Evolutionary conservation across 1,140 invertebrate genomes (phyloP).

Genomic region (Elysia chlorotica): DNA sequence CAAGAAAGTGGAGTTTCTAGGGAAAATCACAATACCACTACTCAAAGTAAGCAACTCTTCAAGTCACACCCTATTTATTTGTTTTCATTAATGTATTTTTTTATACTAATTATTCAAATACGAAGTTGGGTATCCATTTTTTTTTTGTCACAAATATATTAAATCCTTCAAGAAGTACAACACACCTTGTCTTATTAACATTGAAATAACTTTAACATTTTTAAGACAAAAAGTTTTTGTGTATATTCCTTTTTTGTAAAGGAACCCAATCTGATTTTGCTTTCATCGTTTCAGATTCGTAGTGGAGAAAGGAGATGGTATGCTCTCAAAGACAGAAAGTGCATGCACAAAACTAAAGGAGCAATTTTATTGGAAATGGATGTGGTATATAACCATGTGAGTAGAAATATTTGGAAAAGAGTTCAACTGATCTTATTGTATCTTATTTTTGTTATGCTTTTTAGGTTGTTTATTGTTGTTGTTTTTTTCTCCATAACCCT

Average conservation of each 20-base stretch:
- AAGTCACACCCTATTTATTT: background rate
- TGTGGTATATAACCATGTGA: conserved; percentile 89
- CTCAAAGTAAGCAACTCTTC: conserved; percentile 58
- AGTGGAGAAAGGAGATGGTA: conserved; percentile 96
- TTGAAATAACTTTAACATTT: too few species aligned
- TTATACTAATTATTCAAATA: too few species aligned
- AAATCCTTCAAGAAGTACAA: too few species aligned
- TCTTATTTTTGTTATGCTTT: background rate
- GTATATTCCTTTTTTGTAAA: too few species aligned
- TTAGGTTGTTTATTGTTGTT: background rate
- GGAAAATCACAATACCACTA: conserved; percentile 89
- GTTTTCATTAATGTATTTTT: too few species aligned
- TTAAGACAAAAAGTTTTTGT: too few species aligned
- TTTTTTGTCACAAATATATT: too few species aligned
- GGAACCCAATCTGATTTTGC: too few species aligned
- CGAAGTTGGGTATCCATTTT: too few species aligned
- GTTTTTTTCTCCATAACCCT: background rate
- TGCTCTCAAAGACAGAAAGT: conserved; percentile 94
- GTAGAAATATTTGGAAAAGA: conserved; percentile 45
- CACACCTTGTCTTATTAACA: too few species aligned
- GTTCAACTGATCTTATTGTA: conserved; percentile 1
- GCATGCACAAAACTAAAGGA: conserved; percentile 86
- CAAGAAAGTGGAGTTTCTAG: conserved; percentile 97
- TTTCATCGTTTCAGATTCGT: too few species aligned
- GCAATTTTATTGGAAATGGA: conserved; percentile 92